Evolutionary conservation across 1,140 invertebrate genomes (phyloP), one percentile per base, ranked within the genome.

Genomic region (Drosophila oshimai): DNA sequence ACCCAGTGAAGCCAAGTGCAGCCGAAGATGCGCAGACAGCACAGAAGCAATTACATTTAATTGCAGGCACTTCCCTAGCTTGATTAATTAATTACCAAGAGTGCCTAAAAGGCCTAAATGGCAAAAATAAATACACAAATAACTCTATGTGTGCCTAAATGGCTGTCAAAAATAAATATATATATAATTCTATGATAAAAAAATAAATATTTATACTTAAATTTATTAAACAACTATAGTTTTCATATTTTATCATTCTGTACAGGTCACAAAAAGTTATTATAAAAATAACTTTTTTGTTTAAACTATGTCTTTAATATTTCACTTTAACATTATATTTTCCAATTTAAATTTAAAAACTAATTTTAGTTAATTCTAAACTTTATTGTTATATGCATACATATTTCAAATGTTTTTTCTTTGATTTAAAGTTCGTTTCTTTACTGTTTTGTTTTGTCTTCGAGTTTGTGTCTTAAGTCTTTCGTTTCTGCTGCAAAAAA

Each of bases 381-480:
- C n/a, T n/a, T n/a, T n/a, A n/a, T 29, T 12, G 3, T 3, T 46
- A 12, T 12, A 12, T 5, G 9, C 17, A 13, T 2, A 0, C 10
- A 1, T 28, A n/a, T 28, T 18, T 15, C 10, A 2, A 6, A 10
- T 18, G 0, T 29, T 28, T 46, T 46, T 1, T 17, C 1, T 4
- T 6, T n/a, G n/a, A n/a, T n/a, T n/a, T n/a, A n/a, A 12, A 41
- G 7, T 31, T 24, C 6, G 4, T 15, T 0, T 29, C 0, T 7
- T 7, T n/a, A n/a, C n/a, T n/a, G n/a, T n/a, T n/a, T 17, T 2
- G 4, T 6, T 31, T 22, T 5, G 9, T 12, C 2, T 34, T 29
- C 13, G 53, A 78, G 79, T 83, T 83, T 49, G 79, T 71, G 45
- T 34, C 74, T 47, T 50, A 54, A 83, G 70, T 84, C 80, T 54